Evolutionary conservation across 2,797 vertebrate species (phyloP).

Genomic region (Typhlichthys subterraneus): DNA sequence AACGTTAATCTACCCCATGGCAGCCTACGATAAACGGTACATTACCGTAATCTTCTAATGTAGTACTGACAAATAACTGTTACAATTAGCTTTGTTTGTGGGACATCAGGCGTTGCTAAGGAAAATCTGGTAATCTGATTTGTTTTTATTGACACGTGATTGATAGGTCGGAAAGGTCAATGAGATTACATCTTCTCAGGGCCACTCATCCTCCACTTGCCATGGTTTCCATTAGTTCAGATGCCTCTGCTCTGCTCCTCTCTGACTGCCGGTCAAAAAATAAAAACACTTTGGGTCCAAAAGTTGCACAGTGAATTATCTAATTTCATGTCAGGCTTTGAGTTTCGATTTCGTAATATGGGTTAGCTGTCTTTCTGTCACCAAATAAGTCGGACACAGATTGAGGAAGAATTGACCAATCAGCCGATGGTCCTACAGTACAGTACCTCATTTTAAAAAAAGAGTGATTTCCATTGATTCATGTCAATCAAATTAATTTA

Average conservation of each 20-base stretch:
- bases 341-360: constrained; percentile 76
- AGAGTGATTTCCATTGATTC: constrained; percentile 26
- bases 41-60: neutral
- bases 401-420: constrained; percentile 74
- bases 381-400: constrained; percentile 71
- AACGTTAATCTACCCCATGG: no score
- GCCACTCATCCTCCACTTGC: constrained; percentile 47
- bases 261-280: constrained; percentile 39
- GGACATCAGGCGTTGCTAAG: no score
- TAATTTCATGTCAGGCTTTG: constrained; percentile 53
- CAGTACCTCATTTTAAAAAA: constrained; percentile 43
- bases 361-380: constrained; percentile 50
- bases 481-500: neutral
- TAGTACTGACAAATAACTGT: no score
- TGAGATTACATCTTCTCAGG: constrained; percentile 39
- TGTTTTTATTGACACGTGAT: no score
- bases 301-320: constrained; percentile 59
- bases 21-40: no score
- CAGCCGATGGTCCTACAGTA: no score
- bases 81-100: no score
- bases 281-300: constrained; percentile 6
- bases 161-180: constrained; percentile 1
- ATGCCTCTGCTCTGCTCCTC: constrained; percentile 47
- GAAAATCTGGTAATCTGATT: no score
- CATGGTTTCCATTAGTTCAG: constrained; percentile 71